These are phyloP conservation scores for Acronicta aceris DNA, from an alignment of 2,888 invertebrate genomes.

Conservation along the genomic window DNA sequence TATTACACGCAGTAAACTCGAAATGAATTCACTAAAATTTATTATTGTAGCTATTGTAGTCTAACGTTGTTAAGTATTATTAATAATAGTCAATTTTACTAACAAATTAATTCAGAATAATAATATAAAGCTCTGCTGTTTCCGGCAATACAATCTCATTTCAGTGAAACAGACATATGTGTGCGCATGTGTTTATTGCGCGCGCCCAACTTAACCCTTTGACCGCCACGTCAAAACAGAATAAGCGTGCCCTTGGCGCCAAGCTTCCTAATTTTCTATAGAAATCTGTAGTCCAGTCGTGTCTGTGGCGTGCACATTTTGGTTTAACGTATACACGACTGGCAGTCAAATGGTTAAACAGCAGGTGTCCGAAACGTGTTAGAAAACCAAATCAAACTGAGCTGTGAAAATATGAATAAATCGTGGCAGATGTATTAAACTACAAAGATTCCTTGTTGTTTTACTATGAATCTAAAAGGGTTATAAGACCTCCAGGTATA, in stretches of 20 bases:
- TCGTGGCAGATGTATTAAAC: slow-evolving; percentile 2
- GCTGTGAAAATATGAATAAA: slow-evolving; percentile 43
- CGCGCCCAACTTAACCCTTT: no score
- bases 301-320: no score
- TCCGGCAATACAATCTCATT: no score
- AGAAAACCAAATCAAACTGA: slow-evolving; percentile 45
- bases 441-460: no score
- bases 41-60: neutral
- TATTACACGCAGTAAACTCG: slow-evolving; percentile 4
- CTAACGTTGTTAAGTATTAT: neutral
- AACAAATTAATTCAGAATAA: slow-evolving; percentile 3
- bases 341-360: neutral
- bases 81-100: neutral
- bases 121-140: neutral
- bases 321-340: no score
- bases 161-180: neutral
- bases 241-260: no score
- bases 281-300: no score
- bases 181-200: neutral
- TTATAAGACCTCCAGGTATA: neutral
- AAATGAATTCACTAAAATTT: neutral
- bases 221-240: no score
- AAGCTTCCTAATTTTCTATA: no score
- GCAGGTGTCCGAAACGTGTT: slow-evolving; percentile 6
- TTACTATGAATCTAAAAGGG: slow-evolving; percentile 7